A percentile compares a stretch with the other conserved stretches of the same genome.
Conservation (phyloP, 35 echinoderm and acorn worm genomes). For the Eucidaris tribuloides region DNA sequence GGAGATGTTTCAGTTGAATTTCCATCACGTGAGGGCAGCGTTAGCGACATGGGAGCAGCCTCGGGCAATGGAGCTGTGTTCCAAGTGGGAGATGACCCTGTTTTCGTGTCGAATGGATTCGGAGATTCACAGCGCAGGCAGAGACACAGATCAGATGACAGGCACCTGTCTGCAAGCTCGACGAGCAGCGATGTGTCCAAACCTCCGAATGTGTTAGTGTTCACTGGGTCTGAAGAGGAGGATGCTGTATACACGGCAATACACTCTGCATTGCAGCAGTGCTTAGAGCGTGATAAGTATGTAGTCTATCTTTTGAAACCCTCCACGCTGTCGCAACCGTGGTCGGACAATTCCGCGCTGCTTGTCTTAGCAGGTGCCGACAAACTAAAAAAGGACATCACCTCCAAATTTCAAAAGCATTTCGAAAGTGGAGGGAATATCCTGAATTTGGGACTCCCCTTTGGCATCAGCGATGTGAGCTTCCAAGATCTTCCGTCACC, state of each 20-base stretch:
- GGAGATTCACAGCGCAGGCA: not conserved
- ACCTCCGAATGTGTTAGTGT: slow-evolving; percentile 85
- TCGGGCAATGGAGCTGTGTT: not conserved
- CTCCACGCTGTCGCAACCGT: slow-evolving; percentile 67
- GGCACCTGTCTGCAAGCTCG: not conserved
- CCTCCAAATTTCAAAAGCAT: slow-evolving; percentile 34
- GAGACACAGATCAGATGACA: slow-evolving; percentile 1
- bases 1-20: slow-evolving; percentile 5
- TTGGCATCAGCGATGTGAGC: slow-evolving; percentile 24
- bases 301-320: slow-evolving; percentile 77
- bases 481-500: not conserved
- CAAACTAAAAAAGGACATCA: not conserved
- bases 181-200: not conserved
- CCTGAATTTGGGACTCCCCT: slow-evolving; percentile 39
- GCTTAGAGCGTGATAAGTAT: slow-evolving; percentile 71
- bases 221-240: slow-evolving; percentile 37
- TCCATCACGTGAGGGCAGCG: not conserved
- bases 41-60: not conserved
- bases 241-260: slow-evolving; percentile 28
- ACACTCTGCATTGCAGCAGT: slow-evolving; percentile 51
- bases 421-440: slow-evolving; percentile 28
- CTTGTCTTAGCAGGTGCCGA: slow-evolving; percentile 36
- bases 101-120: not conserved
- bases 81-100: not conserved
- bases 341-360: slow-evolving; percentile 79